Percentiles rank a stretch among this genome's conserved stretches.
These are phyloP conservation scores for Raillietiella orientalis DNA, from an alignment of 2,888 invertebrate species.

Conservation along the genomic window DNA sequence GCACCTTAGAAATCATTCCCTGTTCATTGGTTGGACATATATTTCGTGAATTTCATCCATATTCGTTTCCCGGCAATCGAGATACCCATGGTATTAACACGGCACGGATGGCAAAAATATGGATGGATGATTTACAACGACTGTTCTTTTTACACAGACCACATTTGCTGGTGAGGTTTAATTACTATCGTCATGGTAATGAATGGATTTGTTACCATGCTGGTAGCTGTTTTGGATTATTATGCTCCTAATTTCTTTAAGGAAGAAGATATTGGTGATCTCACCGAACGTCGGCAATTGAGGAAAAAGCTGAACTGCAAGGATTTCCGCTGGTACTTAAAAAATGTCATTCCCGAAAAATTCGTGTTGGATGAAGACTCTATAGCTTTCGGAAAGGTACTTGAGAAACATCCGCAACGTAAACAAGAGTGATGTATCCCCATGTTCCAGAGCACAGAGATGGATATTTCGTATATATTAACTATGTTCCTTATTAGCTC, in stretches of 20 bases:
- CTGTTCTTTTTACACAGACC: constrained; percentile 1
- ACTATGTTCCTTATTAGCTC: too few species aligned
- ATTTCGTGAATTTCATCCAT: constrained; percentile 68
- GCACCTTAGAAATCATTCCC: constrained; percentile 64
- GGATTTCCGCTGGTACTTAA: constrained; percentile 66
- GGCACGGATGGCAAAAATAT: constrained; percentile 3
- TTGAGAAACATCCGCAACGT: constrained; percentile 8
- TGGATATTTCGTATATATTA: too few species aligned
- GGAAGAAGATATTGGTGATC: constrained; percentile 30
- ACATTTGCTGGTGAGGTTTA: not conserved
- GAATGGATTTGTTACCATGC: too few species aligned
- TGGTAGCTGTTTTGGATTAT: too few species aligned
- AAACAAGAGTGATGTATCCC: too few species aligned
- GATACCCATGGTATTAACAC: constrained; percentile 74
- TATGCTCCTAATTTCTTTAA: too few species aligned
- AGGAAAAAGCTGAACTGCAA: constrained; percentile 52
- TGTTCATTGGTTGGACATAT: constrained; percentile 90
- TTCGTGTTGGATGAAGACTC: constrained; percentile 59
- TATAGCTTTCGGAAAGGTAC: constrained; percentile 31
- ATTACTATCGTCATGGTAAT: too few species aligned
- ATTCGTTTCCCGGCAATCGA: constrained; percentile 39
- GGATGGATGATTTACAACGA: constrained; percentile 5
- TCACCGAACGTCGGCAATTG: constrained; percentile 39
- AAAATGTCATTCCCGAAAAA: constrained; percentile 61
- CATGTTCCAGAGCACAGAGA: too few species aligned